Evolutionary conservation across 37 sponge, comb jelly and placozoan species (phyloP).

Genomic region (Axinella damicornis): DNA sequence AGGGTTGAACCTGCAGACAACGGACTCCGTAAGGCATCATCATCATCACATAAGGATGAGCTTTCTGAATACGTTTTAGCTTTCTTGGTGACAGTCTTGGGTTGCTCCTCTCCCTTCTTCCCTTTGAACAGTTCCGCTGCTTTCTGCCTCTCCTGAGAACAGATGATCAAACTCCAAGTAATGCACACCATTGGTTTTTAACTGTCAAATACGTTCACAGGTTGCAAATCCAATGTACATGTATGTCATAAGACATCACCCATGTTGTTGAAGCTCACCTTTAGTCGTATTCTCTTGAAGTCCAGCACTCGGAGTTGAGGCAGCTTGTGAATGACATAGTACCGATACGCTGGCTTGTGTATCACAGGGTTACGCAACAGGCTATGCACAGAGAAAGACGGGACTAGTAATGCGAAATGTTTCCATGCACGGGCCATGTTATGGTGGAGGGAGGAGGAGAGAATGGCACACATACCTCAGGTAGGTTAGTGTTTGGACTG

Average conservation of each 20-base stretch:
- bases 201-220: neutral
- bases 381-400: constrained; percentile 36
- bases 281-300: constrained; percentile 84
- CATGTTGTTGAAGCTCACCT: too few relatives aligned
- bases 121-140: constrained; percentile 82
- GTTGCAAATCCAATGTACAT: neutral
- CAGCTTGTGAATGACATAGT: constrained; percentile 82
- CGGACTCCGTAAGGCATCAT: neutral
- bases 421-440: too few relatives aligned
- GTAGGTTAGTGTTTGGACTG: constrained; percentile 60
- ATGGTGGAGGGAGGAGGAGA: neutral
- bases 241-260: too few relatives aligned
- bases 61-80: constrained; percentile 75
- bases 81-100: constrained; percentile 36
- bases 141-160: constrained; percentile 74
- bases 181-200: neutral
- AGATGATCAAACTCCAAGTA: neutral
- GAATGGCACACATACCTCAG: constrained; percentile 64
- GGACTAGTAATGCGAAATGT: too few relatives aligned
- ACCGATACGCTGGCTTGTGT: constrained; percentile 83
- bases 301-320: constrained; percentile 92
- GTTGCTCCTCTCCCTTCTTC: constrained; percentile 48
- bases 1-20: constrained; percentile 43
- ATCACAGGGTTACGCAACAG: constrained; percentile 91
- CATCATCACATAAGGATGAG: neutral